phyloP scores from a whole-genome alignment of 1,140 invertebrate genomes.

The Zaprionus africanus region DNA sequence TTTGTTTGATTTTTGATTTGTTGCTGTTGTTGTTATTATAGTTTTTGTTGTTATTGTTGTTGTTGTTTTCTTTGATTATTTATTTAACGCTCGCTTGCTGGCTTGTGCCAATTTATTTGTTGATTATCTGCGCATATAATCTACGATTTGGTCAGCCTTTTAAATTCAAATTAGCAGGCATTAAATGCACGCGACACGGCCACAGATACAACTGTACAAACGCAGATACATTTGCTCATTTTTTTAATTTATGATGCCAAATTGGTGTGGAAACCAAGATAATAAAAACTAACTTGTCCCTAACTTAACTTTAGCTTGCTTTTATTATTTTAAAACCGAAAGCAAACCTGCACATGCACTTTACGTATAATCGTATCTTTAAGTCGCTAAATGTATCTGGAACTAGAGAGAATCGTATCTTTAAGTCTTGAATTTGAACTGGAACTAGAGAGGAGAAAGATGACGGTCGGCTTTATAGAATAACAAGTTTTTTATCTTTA shows the following conservation, averaged over 20 bases:
- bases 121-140: slow-evolving; percentile 76
- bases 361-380: slow-evolving; percentile 5
- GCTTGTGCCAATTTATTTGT: slow-evolving; percentile 77
- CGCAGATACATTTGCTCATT: neutral
- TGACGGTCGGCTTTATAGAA: slow-evolving; percentile 31
- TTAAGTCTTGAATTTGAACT: neutral
- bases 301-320: slow-evolving; percentile 28
- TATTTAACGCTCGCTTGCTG: slow-evolving; percentile 43
- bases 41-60: neutral
- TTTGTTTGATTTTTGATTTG: slow-evolving; percentile 53
- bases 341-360: slow-evolving; percentile 50
- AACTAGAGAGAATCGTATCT: neutral
- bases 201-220: slow-evolving; percentile 31
- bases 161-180: slow-evolving; percentile 79
- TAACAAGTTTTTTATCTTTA: slow-evolving; percentile 38
- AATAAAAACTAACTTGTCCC: neutral
- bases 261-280: neutral
- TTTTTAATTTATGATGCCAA: neutral
- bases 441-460: slow-evolving; percentile 15
- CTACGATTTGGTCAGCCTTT: slow-evolving; percentile 74
- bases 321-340: slow-evolving; percentile 4
- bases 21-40: slow-evolving; percentile 23
- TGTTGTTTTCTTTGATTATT: slow-evolving; percentile 27
- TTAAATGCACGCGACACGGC: slow-evolving; percentile 72
- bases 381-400: neutral